Conservation (phyloP, 2,113 vertebrate species). For the Cnemophilus loriae region DNA sequence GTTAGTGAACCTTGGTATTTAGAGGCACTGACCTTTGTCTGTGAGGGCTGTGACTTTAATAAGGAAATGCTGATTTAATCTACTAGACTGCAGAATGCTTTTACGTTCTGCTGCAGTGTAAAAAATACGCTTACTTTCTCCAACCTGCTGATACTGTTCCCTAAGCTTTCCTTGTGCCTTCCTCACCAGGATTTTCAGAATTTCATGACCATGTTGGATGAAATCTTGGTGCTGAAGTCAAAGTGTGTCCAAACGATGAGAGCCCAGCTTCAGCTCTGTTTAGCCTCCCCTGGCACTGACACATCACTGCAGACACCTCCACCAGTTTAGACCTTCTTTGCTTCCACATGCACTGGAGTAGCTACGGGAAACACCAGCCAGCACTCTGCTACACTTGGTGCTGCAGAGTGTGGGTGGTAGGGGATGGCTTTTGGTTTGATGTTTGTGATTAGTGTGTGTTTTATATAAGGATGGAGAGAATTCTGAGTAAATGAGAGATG, state of each 20-base stretch:
- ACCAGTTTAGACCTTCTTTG: constrained; percentile 17
- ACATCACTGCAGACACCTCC: not conserved
- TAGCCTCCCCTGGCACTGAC: not conserved
- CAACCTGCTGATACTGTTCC: not conserved
- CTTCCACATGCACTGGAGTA: not conserved
- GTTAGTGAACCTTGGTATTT: not conserved
- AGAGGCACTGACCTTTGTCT: not conserved
- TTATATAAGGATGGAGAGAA: not conserved
- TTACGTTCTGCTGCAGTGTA: not conserved
- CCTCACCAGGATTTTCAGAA: constrained; percentile 79
- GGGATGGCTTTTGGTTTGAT: constrained; percentile 8
- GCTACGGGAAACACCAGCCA: not conserved
- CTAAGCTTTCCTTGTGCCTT: not conserved
- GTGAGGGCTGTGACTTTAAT: not conserved
- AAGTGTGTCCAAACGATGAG: constrained; percentile 76
- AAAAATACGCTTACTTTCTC: not conserved
- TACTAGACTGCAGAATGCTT: not conserved
- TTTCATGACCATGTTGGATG: constrained; percentile 77
- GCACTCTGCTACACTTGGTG: not conserved
- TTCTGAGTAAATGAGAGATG: not conserved
- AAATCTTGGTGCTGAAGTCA: constrained; percentile 79
- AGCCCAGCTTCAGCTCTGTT: constrained; percentile 74
- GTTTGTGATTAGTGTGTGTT: not conserved
- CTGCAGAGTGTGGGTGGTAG: not conserved
- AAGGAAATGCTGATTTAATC: not conserved